Conservation (phyloP, 1,140 invertebrate species). For the Philotrypesis tridentata region DNA sequence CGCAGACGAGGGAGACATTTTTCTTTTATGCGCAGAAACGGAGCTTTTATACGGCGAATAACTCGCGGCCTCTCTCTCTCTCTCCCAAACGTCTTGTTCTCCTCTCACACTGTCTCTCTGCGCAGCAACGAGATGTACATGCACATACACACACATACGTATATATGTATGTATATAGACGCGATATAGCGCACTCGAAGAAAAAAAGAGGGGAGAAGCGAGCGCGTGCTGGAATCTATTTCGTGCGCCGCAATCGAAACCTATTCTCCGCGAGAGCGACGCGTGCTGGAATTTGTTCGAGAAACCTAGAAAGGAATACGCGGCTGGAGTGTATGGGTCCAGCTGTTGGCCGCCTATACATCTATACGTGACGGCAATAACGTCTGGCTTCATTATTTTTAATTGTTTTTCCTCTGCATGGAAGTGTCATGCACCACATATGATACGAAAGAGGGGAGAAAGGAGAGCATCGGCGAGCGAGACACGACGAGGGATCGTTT, state of each 20-base stretch:
- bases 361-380: background rate
- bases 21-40: background rate
- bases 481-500: background rate
- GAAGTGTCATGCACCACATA: no score
- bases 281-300: constrained; percentile 30
- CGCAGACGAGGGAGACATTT: background rate
- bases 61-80: background rate
- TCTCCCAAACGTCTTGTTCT: constrained; percentile 1
- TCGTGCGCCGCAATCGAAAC: constrained; percentile 16
- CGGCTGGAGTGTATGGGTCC: background rate
- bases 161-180: background rate
- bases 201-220: background rate
- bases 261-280: background rate
- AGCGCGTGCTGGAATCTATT: constrained; percentile 30
- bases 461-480: background rate
- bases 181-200: background rate
- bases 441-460: background rate
- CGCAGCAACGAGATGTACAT: no score
- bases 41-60: constrained; percentile 25
- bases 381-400: background rate
- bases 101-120: background rate
- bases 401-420: background rate
- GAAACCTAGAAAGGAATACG: constrained; percentile 17
- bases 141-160: background rate
- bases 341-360: background rate